Base-by-base conservation (phyloP, 2,888 invertebrate genomes). In the Rhingia rostrata region DNA sequence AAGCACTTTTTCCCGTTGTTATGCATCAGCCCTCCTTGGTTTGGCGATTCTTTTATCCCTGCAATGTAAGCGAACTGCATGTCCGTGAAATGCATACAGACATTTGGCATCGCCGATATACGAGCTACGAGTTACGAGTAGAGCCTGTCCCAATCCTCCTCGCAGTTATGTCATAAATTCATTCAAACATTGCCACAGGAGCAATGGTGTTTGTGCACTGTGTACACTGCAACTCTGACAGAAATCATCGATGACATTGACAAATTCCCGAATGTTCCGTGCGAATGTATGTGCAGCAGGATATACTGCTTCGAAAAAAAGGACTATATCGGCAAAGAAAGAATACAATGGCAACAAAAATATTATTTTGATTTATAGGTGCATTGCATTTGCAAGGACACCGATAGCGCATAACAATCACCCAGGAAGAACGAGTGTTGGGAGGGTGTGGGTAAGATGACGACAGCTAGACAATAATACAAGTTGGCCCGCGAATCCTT, bases 171-270 rank as follows among this genome's bases (percentile, higher is more conserved):
- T 64, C 80, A 80, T 84, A 80, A 80, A 84, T 84, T 70, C 84
- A 75, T 80, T 80, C 74, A 80, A 84, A 74, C 56, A 69, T 43
- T 75, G 80, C 60, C 82, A 58, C 69, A 66, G 33, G 22, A 22
- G 22, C 61, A 63, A 54, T 66, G 53, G 37, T 56, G 60, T 22
- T 22, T 72, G 58, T 53, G 53, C 70, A 45, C 22, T 22, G 56
- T 58, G 45, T 67, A 47, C 60, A 74, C 45, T 75, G 80, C 84
- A 84, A 80, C 64, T 84, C 77, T 86, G 86, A 86, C 86, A 86
- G 83, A 83, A 86, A 86, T 86, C 86, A 83, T 86, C 86, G 86
- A 86, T 86, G 86, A 83, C 86, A 83, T 85, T 86, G 86, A 86
- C 86, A 86, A 86, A 86, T 86, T 86, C 81, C 83, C 69, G 60